These are phyloP conservation scores for Whitmania pigra DNA, from an alignment of 1,140 invertebrate genomes.

Conservation along the genomic window DNA sequence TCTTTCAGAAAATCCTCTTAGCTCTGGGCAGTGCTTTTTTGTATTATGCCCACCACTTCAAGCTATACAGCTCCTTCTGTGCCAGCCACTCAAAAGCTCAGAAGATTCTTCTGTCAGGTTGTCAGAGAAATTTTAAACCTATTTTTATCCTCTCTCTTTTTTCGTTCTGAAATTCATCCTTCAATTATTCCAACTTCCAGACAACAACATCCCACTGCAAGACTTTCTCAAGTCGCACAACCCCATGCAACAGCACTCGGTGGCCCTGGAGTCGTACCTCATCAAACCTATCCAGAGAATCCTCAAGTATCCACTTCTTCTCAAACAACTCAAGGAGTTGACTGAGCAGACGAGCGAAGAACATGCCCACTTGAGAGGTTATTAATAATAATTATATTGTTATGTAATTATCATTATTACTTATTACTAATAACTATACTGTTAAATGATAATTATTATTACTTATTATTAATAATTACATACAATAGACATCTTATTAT, in stretches of 20 bases:
- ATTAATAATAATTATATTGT: too few species aligned
- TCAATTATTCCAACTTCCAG: background rate
- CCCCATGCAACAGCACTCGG: slow-evolving; percentile 80
- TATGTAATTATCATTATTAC: too few species aligned
- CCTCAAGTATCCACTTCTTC: slow-evolving; percentile 84
- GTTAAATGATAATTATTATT: too few species aligned
- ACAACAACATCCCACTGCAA: slow-evolving; percentile 48
- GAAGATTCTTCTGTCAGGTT: slow-evolving; percentile 14
- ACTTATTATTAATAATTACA: background rate
- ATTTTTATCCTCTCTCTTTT: too few species aligned
- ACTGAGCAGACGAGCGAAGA: slow-evolving; percentile 81
- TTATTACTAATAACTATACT: background rate
- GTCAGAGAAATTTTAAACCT: too few species aligned
- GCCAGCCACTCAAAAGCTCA: slow-evolving; percentile 56
- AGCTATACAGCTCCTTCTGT: slow-evolving; percentile 89
- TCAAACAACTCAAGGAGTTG: slow-evolving; percentile 84
- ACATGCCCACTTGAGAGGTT: slow-evolving; percentile 66
- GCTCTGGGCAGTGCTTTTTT: slow-evolving; percentile 84
- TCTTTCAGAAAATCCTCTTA: slow-evolving; percentile 10
- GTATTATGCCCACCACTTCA: slow-evolving; percentile 89
- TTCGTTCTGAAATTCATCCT: background rate
- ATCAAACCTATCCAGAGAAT: slow-evolving; percentile 98
- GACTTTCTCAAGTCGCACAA: slow-evolving; percentile 78
- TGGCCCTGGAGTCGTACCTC: slow-evolving; percentile 86
- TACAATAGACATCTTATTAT: too few species aligned